Conservation (phyloP, 2,113 vertebrate genomes). For the Phyllostomus discolor region DNA sequence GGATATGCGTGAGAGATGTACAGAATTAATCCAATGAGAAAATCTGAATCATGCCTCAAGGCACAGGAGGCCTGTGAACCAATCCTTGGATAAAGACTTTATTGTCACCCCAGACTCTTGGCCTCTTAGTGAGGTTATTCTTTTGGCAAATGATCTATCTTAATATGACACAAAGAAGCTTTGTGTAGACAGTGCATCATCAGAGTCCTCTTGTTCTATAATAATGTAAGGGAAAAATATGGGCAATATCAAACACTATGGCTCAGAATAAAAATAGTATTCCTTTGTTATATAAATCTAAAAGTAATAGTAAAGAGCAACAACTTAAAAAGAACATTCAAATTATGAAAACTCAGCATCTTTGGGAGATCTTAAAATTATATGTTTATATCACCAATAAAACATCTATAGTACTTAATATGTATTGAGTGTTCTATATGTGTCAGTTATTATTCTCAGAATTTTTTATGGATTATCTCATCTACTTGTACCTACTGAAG, state of each 20-base stretch:
- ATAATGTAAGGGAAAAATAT: conserved; percentile 52
- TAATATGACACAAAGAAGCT: conserved; percentile 66
- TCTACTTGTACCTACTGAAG: neutral
- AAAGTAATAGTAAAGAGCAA: conserved; percentile 17
- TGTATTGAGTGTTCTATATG: neutral
- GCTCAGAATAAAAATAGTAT: conserved; percentile 48
- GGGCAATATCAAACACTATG: conserved; percentile 38
- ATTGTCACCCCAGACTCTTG: conserved; percentile 61
- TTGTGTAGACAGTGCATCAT: conserved; percentile 59
- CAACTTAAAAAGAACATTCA: neutral
- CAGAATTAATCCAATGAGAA: conserved; percentile 50
- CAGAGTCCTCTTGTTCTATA: conserved; percentile 49
- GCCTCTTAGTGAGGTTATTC: conserved; percentile 62
- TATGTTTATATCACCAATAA: neutral
- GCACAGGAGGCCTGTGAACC: conserved; percentile 44
- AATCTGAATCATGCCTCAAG: conserved; percentile 53
- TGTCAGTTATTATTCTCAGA: neutral
- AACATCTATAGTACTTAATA: neutral
- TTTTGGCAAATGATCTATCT: conserved; percentile 74
- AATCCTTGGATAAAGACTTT: conserved; percentile 59
- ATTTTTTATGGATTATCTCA: neutral
- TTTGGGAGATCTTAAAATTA: neutral
- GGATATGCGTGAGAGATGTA: conserved; percentile 64
- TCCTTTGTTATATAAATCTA: conserved; percentile 31
- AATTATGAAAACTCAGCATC: neutral